Conservation (phyloP, 1,140 invertebrate species). For the Brachionus rotundiformis region DNA sequence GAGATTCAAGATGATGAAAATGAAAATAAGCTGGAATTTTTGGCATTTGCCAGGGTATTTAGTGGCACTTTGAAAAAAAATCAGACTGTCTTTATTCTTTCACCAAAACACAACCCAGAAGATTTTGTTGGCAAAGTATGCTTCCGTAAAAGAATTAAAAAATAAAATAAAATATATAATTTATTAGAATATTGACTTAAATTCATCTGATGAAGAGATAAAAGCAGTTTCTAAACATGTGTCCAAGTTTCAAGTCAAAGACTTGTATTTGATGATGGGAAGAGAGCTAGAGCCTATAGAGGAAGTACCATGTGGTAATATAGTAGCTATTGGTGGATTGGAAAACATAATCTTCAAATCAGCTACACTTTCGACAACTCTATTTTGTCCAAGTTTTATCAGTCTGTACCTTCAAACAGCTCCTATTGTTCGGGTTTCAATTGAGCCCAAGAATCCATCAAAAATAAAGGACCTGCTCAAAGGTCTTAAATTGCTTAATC, state of each 20-base stretch:
- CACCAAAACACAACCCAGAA: slow-evolving; percentile 83
- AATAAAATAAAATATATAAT: slow-evolving; percentile 65
- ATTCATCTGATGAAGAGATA: slow-evolving; percentile 41
- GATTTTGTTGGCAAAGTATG: slow-evolving; percentile 66
- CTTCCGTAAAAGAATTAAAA: no score
- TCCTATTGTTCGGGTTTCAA: slow-evolving; percentile 88
- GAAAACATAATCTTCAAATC: slow-evolving; percentile 84
- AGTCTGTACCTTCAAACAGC: slow-evolving; percentile 77
- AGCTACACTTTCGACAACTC: slow-evolving; percentile 80
- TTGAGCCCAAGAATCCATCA: slow-evolving; percentile 82
- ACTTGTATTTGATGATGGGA: slow-evolving; percentile 89
- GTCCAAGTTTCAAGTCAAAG: slow-evolving; percentile 69
- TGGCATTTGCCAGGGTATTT: slow-evolving; percentile 90
- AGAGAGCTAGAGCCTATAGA: slow-evolving; percentile 80
- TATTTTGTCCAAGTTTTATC: slow-evolving; percentile 83
- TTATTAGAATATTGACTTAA: slow-evolving; percentile 12
- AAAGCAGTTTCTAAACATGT: slow-evolving; percentile 68
- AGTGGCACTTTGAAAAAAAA: slow-evolving; percentile 80
- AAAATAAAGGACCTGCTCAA: slow-evolving; percentile 79
- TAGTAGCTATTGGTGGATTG: slow-evolving; percentile 83
- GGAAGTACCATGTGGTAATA: slow-evolving; percentile 81
- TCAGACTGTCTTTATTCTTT: slow-evolving; percentile 73
- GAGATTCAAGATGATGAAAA: slow-evolving; percentile 60
- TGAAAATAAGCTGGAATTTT: slow-evolving; percentile 72
- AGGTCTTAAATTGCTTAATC: slow-evolving; percentile 79